These are phyloP conservation scores for Philypnodon macrostomus DNA, from an alignment of 2,797 vertebrate species.

Conservation along the genomic window DNA sequence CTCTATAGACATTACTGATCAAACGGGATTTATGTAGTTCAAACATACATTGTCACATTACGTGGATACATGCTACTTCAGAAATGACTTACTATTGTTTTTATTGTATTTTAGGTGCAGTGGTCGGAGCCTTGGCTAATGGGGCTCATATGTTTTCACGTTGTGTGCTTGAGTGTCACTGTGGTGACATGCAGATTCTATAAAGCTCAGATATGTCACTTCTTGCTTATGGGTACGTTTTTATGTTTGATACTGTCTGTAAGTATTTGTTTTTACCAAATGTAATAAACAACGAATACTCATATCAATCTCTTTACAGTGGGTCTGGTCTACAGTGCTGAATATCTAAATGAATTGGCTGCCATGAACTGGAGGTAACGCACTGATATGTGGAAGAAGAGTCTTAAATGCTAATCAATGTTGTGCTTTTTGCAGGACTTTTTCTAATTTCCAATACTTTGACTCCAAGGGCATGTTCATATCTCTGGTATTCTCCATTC, in stretches of 20 bases:
- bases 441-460: conserved; percentile 94
- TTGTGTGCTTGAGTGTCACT: conserved; percentile 82
- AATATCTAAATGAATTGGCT: conserved; percentile 92
- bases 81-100: no score
- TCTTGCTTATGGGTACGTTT: conserved; percentile 87
- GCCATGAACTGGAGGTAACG: conserved; percentile 92
- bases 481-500: conserved; percentile 88
- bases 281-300: not conserved
- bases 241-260: not conserved
- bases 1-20: no score
- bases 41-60: no score
- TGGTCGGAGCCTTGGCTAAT: conserved; percentile 94
- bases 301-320: conserved; percentile 74
- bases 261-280: not conserved
- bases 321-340: conserved; percentile 85
- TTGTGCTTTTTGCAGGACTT: conserved; percentile 72
- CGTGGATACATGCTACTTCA: no score
- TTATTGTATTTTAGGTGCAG: conserved; percentile 72
- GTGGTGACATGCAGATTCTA: conserved; percentile 81
- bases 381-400: not conserved
- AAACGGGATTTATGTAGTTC: no score
- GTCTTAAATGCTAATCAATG: not conserved
- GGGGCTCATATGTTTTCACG: conserved; percentile 82
- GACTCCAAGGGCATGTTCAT: conserved; percentile 98
- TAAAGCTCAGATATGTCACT: conserved; percentile 85